phyloP scores from a whole-genome alignment of 2,888 invertebrate species.

The Eupithecia inturbata region DNA sequence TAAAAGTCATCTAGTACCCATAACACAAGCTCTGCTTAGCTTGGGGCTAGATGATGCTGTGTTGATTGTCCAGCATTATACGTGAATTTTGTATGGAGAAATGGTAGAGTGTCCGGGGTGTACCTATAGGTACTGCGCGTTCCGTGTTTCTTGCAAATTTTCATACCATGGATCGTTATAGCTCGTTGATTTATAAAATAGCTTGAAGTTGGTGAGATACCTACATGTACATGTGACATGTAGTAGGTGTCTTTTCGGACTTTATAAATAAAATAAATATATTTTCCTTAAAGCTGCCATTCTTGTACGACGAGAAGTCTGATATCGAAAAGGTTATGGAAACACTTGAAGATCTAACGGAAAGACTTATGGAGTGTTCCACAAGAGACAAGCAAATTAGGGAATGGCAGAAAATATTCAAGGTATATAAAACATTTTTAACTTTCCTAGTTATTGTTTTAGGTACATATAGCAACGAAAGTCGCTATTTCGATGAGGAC shows the following conservation, averaged over 20 bases:
- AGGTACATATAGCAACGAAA: neutral
- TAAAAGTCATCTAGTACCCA: no score
- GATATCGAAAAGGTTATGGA: conserved; percentile 87
- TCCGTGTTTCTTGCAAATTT: no score
- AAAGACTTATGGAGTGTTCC: conserved; percentile 86
- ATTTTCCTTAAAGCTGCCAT: conserved; percentile 85
- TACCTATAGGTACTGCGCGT: no score
- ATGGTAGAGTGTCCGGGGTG: no score
- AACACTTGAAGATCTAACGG: conserved; percentile 86
- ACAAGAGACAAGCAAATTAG: conserved; percentile 89
- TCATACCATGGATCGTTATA: no score
- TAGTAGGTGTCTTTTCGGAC: neutral
- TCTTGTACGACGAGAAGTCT: conserved; percentile 89
- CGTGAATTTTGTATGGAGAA: no score
- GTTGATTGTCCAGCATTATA: no score
- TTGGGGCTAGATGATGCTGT: no score
- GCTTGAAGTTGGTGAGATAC: neutral
- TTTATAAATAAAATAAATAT: neutral
- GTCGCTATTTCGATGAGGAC: neutral
- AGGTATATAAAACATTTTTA: conserved; percentile 80
- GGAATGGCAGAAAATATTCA: conserved; percentile 93
- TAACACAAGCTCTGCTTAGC: no score
- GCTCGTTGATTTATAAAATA: neutral
- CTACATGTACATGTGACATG: no score
- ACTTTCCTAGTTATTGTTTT: neutral